A percentile compares a stretch with the other conserved stretches of the same genome.
These are phyloP conservation scores for Electrophaes corylata DNA, from an alignment of 2,888 invertebrate species.

Conservation along the genomic window DNA sequence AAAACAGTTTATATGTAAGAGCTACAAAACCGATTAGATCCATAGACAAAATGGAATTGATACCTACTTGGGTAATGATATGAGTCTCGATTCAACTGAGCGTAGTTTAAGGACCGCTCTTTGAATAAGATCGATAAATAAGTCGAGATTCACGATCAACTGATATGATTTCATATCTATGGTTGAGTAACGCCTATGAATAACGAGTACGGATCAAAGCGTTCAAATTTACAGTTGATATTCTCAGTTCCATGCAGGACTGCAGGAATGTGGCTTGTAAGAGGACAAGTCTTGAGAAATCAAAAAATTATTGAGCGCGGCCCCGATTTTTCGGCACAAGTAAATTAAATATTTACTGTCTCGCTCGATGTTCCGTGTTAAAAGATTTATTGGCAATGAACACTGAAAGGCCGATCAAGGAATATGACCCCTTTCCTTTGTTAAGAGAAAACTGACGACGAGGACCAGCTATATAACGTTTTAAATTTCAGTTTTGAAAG, in stretches of 20 bases:
- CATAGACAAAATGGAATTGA: no score
- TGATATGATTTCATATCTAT: no score
- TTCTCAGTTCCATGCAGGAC: conserved; percentile 30
- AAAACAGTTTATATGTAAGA: no score
- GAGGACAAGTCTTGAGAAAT: conserved; percentile 40
- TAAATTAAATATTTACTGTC: conserved; percentile 21
- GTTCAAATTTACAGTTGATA: neutral
- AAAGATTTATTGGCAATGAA: conserved; percentile 26
- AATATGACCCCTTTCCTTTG: conserved; percentile 6
- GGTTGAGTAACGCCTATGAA: no score
- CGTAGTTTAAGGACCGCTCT: no score
- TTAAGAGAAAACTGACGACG: conserved; percentile 10
- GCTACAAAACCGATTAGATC: no score
- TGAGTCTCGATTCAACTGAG: no score
- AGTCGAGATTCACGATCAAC: no score
- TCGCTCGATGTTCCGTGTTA: conserved; percentile 14
- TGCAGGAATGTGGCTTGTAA: conserved; percentile 45
- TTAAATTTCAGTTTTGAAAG: neutral
- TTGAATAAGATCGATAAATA: no score
- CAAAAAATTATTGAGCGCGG: conserved; percentile 33
- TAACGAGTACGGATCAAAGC: no score
- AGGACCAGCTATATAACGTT: neutral
- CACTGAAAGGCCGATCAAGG: conserved; percentile 13
- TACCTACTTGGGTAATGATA: no score
- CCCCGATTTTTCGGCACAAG: conserved; percentile 29